Evolutionary conservation across 2,113 vertebrate species (phyloP).

Genomic region (Verasper variegatus): DNA sequence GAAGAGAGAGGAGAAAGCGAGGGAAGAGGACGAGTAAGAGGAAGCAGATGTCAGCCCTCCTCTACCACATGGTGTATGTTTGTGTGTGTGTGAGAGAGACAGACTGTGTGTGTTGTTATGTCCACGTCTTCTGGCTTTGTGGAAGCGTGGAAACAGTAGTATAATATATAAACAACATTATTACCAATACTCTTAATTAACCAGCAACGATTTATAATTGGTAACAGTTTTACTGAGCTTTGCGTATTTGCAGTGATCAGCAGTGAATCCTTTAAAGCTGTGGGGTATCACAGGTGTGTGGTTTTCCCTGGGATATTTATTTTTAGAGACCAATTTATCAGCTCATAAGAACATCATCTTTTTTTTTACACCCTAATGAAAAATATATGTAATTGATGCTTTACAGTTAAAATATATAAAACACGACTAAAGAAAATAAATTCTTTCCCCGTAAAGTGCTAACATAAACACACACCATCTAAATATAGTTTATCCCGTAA

Average conservation of each 20-base stretch:
- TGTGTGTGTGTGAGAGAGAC: slow-evolving; percentile 10
- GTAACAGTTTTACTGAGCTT: background rate
- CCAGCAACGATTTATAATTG: background rate
- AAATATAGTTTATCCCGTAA: too few species aligned
- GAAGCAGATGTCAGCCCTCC: slow-evolving; percentile 63
- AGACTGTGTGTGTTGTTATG: slow-evolving; percentile 25
- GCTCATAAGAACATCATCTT: too few species aligned
- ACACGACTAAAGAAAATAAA: too few species aligned
- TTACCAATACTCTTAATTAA: background rate
- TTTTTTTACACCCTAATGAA: too few species aligned
- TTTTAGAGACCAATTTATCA: too few species aligned
- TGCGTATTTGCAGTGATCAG: background rate
- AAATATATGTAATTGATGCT: too few species aligned
- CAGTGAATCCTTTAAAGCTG: background rate
- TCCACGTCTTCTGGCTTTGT: slow-evolving; percentile 2
- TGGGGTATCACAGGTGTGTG: background rate
- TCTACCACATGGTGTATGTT: slow-evolving; percentile 55
- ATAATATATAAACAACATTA: background rate
- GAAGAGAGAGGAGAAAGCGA: slow-evolving; percentile 78
- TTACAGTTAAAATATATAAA: too few species aligned
- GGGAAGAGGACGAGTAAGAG: slow-evolving; percentile 63
- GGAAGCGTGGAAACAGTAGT: slow-evolving; percentile 53
- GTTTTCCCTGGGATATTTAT: too few species aligned
- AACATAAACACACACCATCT: too few species aligned
- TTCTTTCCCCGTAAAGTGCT: too few species aligned